Evolutionary conservation across 2,113 vertebrate species (phyloP).

Genomic region (Etheostoma spectabile): DNA sequence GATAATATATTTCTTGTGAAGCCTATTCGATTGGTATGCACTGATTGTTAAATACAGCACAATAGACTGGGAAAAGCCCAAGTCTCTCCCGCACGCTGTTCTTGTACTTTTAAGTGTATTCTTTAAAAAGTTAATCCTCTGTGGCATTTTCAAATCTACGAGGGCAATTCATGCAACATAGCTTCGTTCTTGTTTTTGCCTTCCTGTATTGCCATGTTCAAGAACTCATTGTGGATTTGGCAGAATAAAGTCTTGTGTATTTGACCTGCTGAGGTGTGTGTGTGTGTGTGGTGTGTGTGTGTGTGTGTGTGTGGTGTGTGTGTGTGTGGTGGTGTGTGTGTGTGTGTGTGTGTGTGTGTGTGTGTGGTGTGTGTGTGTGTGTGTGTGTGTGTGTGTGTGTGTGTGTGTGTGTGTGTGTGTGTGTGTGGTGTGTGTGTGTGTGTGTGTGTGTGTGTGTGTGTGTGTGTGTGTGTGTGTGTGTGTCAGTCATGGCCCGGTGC

Average conservation of each 20-base stretch:
- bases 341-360: neutral
- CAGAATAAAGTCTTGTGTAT: neutral
- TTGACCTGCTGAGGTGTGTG: constrained; percentile 50
- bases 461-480: constrained; percentile 4
- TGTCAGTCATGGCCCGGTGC: constrained; percentile 26
- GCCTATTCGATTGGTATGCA: constrained; percentile 2
- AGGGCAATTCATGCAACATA: constrained; percentile 3
- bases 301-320: neutral
- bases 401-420: too few species aligned
- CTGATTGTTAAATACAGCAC: constrained; percentile 22
- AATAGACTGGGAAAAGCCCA: neutral
- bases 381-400: constrained; percentile 33
- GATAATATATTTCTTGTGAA: constrained; percentile 36
- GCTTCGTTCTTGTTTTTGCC: constrained; percentile 19
- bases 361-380: neutral
- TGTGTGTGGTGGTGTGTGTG: constrained; percentile 33
- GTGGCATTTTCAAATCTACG: constrained; percentile 19
- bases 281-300: constrained; percentile 6
- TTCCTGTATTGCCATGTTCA: neutral
- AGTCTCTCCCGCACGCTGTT: neutral
- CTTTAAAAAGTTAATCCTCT: constrained; percentile 34
- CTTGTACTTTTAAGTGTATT: constrained; percentile 13
- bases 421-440: constrained; percentile 18
- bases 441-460: neutral
- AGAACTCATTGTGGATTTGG: constrained; percentile 22